phyloP scores from a whole-genome alignment of 1,140 invertebrate genomes.

The Chrysomallon squamiferum region DNA sequence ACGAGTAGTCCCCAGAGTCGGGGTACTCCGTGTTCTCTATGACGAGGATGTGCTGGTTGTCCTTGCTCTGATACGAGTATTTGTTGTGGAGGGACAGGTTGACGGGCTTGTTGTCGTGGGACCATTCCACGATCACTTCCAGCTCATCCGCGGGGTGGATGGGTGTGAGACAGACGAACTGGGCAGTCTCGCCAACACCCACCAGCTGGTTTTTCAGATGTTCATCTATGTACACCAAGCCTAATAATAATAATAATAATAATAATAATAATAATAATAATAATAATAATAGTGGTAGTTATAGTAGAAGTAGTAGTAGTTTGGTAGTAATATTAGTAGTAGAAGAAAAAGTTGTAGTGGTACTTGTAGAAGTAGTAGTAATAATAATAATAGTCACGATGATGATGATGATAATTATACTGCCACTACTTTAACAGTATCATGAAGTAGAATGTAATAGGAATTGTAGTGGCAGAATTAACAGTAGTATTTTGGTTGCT shows the following conservation, averaged over 20 bases:
- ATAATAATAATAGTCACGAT: no score
- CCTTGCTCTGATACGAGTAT: constrained; percentile 24
- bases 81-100: constrained; percentile 7
- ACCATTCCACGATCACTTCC: constrained; percentile 33
- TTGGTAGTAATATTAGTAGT: no score
- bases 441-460: no score
- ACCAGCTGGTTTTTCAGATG: constrained; percentile 24
- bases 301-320: no score
- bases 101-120: constrained; percentile 31
- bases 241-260: constrained; percentile 1
- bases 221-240: constrained; percentile 29
- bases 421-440: no score
- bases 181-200: constrained; percentile 25
- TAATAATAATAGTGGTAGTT: no score
- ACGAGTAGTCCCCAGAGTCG: constrained; percentile 94
- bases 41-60: constrained; percentile 70
- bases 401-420: no score
- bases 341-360: no score
- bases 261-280: no score
- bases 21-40: constrained; percentile 93
- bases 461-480: no score
- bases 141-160: constrained; percentile 20
- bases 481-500: no score
- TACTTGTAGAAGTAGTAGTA: no score
- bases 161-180: constrained; percentile 29